Evolutionary conservation across 2,113 vertebrate genomes (phyloP).

Genomic region (Pseudonaja textilis): DNA sequence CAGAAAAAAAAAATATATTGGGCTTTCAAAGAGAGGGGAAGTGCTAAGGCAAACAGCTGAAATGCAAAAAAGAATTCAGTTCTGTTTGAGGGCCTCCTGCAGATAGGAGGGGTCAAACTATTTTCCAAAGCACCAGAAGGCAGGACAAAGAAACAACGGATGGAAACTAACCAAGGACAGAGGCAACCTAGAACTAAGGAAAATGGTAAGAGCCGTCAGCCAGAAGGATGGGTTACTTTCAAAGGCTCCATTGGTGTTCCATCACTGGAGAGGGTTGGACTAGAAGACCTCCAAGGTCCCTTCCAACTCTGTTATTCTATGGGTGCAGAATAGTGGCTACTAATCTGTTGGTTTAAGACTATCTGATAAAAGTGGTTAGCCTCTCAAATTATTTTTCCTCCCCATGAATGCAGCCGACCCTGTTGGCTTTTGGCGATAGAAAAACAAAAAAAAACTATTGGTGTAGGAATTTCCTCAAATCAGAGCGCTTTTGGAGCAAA

Average conservation of each 20-base stretch:
- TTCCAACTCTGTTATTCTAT: neutral
- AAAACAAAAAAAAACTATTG: no score
- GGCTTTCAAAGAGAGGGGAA: neutral
- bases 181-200: neutral
- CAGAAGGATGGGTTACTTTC: neutral
- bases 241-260: neutral
- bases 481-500: neutral
- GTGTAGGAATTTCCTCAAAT: neutral
- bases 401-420: neutral
- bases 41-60: neutral
- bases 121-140: neutral
- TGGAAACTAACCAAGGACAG: neutral
- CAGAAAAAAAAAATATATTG: constrained; percentile 9
- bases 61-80: neutral
- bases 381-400: no score
- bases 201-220: neutral
- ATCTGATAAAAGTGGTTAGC: neutral
- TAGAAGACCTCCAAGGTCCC: neutral
- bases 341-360: neutral
- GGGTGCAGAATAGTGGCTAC: neutral
- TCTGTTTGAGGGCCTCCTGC: neutral
- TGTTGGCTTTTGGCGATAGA: neutral
- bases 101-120: neutral
- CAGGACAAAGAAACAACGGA: neutral
- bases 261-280: neutral